phyloP scores from a whole-genome alignment of 2,888 invertebrate genomes.

The Volucella bombylans region DNA sequence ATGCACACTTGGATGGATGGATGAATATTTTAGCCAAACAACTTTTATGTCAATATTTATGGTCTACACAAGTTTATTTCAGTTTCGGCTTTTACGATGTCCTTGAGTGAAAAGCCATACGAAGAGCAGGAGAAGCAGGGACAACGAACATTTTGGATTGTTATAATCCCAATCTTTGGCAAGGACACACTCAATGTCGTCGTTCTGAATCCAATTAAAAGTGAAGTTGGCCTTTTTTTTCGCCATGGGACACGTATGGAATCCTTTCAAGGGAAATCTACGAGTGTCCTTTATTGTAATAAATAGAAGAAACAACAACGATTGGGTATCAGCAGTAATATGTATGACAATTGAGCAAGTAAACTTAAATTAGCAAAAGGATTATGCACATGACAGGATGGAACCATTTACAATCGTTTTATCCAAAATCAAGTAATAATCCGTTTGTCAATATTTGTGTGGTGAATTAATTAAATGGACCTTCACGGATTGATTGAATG shows the following conservation, averaged over 20 bases:
- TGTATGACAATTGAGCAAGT: slow-evolving; percentile 17
- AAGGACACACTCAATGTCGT: slow-evolving; percentile 10
- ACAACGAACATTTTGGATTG: neutral
- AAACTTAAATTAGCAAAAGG: slow-evolving; percentile 11
- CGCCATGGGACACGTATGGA: too few species aligned
- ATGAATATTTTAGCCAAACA: slow-evolving; percentile 65
- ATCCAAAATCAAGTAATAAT: too few species aligned
- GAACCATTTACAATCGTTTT: too few species aligned
- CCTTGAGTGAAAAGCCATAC: neutral
- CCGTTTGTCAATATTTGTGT: too few species aligned
- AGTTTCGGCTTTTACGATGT: slow-evolving; percentile 14
- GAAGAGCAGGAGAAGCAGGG: neutral
- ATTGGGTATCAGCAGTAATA: neutral
- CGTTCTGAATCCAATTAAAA: slow-evolving; percentile 37
- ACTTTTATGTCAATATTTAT: slow-evolving; percentile 63
- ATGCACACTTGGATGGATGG: slow-evolving; percentile 55
- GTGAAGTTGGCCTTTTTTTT: neutral
- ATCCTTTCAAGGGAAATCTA: neutral
- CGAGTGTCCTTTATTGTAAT: slow-evolving; percentile 2
- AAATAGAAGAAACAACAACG: neutral
- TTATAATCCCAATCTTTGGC: slow-evolving; percentile 30
- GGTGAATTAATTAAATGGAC: too few species aligned
- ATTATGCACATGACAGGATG: neutral
- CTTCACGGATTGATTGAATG: too few species aligned
- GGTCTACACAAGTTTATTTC: slow-evolving; percentile 49